Evolutionary conservation across 2,888 invertebrate genomes (phyloP).

Genomic region (Ametastegia equiseti): DNA sequence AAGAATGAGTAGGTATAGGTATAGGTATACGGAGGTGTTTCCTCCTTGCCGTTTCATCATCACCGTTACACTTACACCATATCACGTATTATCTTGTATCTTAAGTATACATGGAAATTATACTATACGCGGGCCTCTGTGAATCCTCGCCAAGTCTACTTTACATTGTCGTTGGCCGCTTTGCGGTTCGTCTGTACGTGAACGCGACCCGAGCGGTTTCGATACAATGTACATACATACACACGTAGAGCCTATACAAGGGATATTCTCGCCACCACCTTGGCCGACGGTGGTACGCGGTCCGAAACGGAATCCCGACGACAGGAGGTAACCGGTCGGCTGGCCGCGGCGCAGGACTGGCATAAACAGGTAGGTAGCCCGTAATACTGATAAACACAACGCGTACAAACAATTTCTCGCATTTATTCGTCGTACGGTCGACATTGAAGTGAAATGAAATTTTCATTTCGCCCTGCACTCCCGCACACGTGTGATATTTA

Average conservation of each 20-base stretch:
- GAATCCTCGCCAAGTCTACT: not conserved
- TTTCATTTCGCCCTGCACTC: too few species aligned
- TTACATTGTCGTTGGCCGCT: not conserved
- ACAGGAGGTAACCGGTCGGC: not conserved
- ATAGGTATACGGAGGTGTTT: too few species aligned
- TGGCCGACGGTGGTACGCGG: too few species aligned
- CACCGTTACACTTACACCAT: not conserved
- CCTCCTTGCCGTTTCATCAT: not conserved
- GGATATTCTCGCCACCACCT: slow-evolving; percentile 17
- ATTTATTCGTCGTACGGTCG: not conserved
- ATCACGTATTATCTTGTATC: too few species aligned
- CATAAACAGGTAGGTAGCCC: not conserved
- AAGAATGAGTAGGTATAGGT: too few species aligned
- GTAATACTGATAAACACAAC: slow-evolving; percentile 5
- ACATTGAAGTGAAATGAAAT: not conserved
- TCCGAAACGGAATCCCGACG: too few species aligned
- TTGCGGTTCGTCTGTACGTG: not conserved
- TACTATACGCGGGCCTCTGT: not conserved
- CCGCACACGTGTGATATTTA: too few species aligned
- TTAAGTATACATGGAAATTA: too few species aligned
- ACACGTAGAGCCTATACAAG: too few species aligned
- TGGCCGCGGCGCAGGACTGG: too few species aligned
- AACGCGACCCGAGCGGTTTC: not conserved
- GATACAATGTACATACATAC: not conserved
- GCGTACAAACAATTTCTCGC: not conserved